phyloP scores from a whole-genome alignment of 2,888 invertebrate genomes.

The Pseudeuparius sepicola region DNA sequence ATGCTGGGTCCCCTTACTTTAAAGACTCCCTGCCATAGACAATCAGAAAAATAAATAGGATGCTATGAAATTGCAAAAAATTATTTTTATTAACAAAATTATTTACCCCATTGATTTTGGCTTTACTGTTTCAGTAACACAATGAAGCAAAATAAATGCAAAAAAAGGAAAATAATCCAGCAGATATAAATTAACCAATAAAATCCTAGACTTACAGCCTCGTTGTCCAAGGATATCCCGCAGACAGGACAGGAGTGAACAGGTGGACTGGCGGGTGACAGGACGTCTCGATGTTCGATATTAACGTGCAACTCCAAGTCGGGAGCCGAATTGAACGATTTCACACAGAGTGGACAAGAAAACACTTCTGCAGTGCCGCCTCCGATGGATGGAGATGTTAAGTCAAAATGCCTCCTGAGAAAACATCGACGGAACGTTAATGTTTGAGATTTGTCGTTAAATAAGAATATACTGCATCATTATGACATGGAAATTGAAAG shows the following conservation, averaged over 20 bases:
- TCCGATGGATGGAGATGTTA: conserved; percentile 60
- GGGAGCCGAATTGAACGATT: conserved; percentile 59
- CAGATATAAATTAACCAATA: background rate
- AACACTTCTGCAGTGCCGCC: conserved; percentile 45
- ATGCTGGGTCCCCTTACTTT: too few relatives aligned
- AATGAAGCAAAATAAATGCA: too few relatives aligned
- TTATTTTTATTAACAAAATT: too few relatives aligned
- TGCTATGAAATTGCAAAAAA: too few relatives aligned
- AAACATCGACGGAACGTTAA: conserved; percentile 6
- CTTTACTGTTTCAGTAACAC: too few relatives aligned
- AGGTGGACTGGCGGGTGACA: conserved; percentile 49
- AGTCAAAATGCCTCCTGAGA: conserved; percentile 65
- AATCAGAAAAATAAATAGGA: too few relatives aligned
- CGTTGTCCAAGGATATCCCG: conserved; percentile 41
- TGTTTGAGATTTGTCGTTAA: too few relatives aligned
- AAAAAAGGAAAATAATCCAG: too few relatives aligned
- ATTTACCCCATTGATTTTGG: too few relatives aligned
- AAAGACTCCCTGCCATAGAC: too few relatives aligned
- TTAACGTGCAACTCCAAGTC: conserved; percentile 80
- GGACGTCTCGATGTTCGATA: conserved; percentile 71
- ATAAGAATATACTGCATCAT: background rate
- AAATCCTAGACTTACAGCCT: conserved; percentile 36
- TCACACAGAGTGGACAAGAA: conserved; percentile 71
- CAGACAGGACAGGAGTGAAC: conserved; percentile 41
- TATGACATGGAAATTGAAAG: too few relatives aligned